Evolutionary conservation across 1,140 invertebrate species (phyloP), one percentile per base, ranked within the genome.

Genomic region (Drosophila ficusphila): DNA sequence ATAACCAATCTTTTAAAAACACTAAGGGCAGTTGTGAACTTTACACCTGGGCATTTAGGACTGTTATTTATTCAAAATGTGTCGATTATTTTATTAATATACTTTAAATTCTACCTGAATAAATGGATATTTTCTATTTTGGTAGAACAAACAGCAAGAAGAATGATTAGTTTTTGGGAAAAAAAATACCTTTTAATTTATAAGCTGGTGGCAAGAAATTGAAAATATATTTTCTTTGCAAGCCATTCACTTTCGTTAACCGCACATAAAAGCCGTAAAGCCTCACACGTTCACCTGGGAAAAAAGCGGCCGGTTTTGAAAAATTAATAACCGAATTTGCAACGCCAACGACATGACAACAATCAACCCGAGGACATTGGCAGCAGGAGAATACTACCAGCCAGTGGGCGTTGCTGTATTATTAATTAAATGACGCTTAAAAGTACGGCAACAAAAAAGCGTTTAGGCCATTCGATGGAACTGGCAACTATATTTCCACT

Each of bases 391-490:
- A 29, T 23, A 14, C 36, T 16, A 16, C 9, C 54, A 48, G 36
- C 42, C 11, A 8, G 16, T 19, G 54, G 48, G 38, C 60, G 29
- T 44, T 29, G 64, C 38, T 34, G 41, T 51, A 54, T 72, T 76
- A 82, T 88, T 82, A 82, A 88, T 82, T 88, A 75, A 88, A 88
- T 81, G 61, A 38, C 65, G 74, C 74, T 88, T 75, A 69, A 76
- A 72, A 64, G 52, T 72, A 47, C 41, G 60, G 46, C 34, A 51
- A 72, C 54, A 64, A 68, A 85, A 71, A 47, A 27, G 52, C 46
- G 78, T 52, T 78, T 73, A 81, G 76, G 19, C 23, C 53, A 56
- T 36, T 39, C 36, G 29, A 5, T 16, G 47, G 29, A 14, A 19
- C 48, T 18, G 14, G 23, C 29, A 8, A 34, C 54, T 18, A 54